Evolutionary conservation across 2,888 invertebrate species (phyloP), one percentile per base, ranked within the genome.

Genomic region (Microplitis deprimator): DNA sequence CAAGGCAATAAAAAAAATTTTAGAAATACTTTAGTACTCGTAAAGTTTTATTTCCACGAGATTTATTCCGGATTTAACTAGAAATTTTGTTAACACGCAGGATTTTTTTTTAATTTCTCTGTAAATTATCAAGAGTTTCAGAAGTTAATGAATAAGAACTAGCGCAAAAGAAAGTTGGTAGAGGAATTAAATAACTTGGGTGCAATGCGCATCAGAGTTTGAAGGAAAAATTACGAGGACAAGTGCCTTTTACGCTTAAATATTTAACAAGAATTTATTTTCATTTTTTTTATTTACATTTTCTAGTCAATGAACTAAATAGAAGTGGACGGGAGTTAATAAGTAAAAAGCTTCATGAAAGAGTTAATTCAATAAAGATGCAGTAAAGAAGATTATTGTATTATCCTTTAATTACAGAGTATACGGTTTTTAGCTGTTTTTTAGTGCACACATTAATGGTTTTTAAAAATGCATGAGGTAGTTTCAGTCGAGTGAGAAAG

Each of bases 391-490:
- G 50, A 50, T 50, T 50, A 50, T 50, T 50, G 50, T 50, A 65
- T 65, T 65, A 65, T 65, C 65, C 38, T 29, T 65, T 65, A 65
- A 65, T 65, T 65, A 65, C 29, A 29, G 29, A 1, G 8, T 13
- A 65, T 13, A 65, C 20, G 65, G 20, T 65, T 20, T 13, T 65
- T 20, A 13, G 38, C 6, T 13, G 65, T 65, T 6, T 38, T 65
- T 20, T 6, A 65, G 3, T 65, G 29, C 7, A 65, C 38, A 65
- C 65, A 65, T 13, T 65, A 50, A 50, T 50, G 29, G 38, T 38
- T 65, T 29, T 65, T 13, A 65, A 65, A 65, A 29, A 65, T 65
- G 17, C 29, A 65, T 13, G 13, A 13, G 29, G 20, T 8, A 65
- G 13, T 29, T 29, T 10, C 29, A 29, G 8, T 65, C 29, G 20